Evolutionary conservation across 2,888 invertebrate genomes (phyloP).

Genomic region (Tillus elongatus): DNA sequence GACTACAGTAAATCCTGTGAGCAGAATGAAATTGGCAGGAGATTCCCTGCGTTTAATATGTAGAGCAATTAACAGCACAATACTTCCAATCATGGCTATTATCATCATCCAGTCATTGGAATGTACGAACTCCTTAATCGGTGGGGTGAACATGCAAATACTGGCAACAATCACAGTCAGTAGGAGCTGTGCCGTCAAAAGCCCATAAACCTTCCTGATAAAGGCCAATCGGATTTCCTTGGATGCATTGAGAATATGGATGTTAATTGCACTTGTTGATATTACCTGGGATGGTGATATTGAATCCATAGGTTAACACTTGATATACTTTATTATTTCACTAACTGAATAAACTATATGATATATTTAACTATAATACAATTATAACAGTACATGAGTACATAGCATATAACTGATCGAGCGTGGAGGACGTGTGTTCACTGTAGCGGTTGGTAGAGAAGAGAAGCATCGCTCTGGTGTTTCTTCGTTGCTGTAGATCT

Average conservation of each 20-base stretch:
- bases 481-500: no score
- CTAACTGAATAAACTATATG: no score
- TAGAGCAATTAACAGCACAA: slow-evolving; percentile 58
- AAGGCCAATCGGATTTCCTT: slow-evolving; percentile 71
- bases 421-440: no score
- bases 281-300: no score
- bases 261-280: no score
- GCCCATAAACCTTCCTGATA: slow-evolving; percentile 77
- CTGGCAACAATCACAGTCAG: slow-evolving; percentile 57
- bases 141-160: slow-evolving; percentile 53
- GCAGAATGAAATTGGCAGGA: slow-evolving; percentile 70
- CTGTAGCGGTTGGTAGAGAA: no score
- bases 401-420: no score
- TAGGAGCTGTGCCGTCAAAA: slow-evolving; percentile 67
- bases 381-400: no score
- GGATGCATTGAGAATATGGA: slow-evolving; percentile 62
- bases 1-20: slow-evolving; percentile 67
- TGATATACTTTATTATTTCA: no score
- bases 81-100: slow-evolving; percentile 53
- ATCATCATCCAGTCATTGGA: slow-evolving; percentile 60
- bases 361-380: no score
- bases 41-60: slow-evolving; percentile 66
- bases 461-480: no score
- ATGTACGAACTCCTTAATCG: slow-evolving; percentile 55
- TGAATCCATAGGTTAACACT: no score